A percentile compares a stretch with the other conserved stretches of the same genome.
phyloP scores from a whole-genome alignment of 1,140 invertebrate species.

The Anadara kagoshimensis region DNA sequence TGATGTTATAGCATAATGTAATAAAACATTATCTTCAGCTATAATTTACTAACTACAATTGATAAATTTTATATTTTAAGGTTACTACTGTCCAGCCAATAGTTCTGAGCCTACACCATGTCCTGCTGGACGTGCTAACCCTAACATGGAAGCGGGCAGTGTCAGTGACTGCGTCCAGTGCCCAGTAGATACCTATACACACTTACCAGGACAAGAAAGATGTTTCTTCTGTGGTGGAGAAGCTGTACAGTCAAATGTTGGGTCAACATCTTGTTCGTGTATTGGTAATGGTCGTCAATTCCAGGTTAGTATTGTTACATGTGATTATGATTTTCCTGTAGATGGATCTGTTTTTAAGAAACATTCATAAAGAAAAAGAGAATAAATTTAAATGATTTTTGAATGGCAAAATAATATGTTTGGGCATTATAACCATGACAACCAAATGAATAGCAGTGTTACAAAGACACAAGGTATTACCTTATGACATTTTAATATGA shows the following conservation, averaged over 20 bases:
- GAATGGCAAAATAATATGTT: too few species aligned
- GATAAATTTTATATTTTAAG: slow-evolving; percentile 35
- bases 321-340: background rate
- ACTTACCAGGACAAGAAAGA: slow-evolving; percentile 59
- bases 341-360: too few species aligned
- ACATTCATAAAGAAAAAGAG: too few species aligned
- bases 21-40: too few species aligned
- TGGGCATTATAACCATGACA: too few species aligned
- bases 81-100: slow-evolving; percentile 66
- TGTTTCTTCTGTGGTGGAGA: slow-evolving; percentile 66
- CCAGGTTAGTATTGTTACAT: slow-evolving; percentile 54
- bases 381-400: too few species aligned
- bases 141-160: slow-evolving; percentile 44
- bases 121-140: slow-evolving; percentile 58
- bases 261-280: slow-evolving; percentile 62
- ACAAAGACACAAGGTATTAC: too few species aligned
- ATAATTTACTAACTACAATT: too few species aligned
- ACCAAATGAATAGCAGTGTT: too few species aligned
- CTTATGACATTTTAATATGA: too few species aligned
- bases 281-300: slow-evolving; percentile 65
- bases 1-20: too few species aligned
- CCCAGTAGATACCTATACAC: slow-evolving; percentile 64
- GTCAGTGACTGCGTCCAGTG: slow-evolving; percentile 57
- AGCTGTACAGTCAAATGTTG: slow-evolving; percentile 53
- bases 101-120: slow-evolving; percentile 55